Percentiles rank a stretch among this genome's conserved stretches.
Conservation (phyloP, 2,888 invertebrate species). For the Cyaniris semiargus region DNA sequence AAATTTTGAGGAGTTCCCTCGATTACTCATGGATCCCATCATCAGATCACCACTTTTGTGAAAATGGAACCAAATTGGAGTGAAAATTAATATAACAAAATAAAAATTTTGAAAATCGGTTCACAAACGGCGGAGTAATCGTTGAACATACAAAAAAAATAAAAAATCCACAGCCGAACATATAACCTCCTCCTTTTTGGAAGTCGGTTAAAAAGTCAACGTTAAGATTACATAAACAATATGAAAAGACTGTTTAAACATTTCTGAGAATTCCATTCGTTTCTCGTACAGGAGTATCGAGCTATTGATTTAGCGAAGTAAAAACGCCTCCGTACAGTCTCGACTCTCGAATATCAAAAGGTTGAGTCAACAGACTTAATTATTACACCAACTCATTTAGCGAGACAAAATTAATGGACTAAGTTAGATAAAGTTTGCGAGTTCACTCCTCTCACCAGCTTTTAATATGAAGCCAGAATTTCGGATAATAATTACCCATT, state of each 20-base stretch:
- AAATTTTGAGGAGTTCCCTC: too few relatives aligned
- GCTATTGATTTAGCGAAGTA: conserved; percentile 30
- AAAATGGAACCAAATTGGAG: too few relatives aligned
- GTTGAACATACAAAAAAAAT: too few relatives aligned
- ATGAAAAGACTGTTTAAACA: neutral
- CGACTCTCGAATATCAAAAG: conserved; percentile 38
- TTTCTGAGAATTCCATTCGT: neutral
- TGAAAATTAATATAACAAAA: too few relatives aligned
- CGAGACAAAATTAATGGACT: conserved; percentile 48
- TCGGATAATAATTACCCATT: conserved; percentile 33
- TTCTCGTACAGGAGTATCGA: neutral
- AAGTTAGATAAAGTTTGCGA: conserved; percentile 35
- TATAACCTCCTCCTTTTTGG: too few relatives aligned
- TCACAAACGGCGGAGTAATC: too few relatives aligned
- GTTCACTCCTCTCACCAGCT: conserved; percentile 33
- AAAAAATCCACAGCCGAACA: too few relatives aligned
- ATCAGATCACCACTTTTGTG: too few relatives aligned
- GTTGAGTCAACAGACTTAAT: conserved; percentile 49
- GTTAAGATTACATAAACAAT: neutral
- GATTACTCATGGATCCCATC: too few relatives aligned
- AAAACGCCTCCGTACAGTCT: conserved; percentile 32
- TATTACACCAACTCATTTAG: conserved; percentile 52
- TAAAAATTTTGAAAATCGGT: too few relatives aligned
- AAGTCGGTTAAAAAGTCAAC: neutral
- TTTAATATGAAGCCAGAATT: conserved; percentile 34